These are phyloP conservation scores for Coreoperca whiteheadi DNA, from an alignment of 2,113 vertebrate species.

Conservation along the genomic window DNA sequence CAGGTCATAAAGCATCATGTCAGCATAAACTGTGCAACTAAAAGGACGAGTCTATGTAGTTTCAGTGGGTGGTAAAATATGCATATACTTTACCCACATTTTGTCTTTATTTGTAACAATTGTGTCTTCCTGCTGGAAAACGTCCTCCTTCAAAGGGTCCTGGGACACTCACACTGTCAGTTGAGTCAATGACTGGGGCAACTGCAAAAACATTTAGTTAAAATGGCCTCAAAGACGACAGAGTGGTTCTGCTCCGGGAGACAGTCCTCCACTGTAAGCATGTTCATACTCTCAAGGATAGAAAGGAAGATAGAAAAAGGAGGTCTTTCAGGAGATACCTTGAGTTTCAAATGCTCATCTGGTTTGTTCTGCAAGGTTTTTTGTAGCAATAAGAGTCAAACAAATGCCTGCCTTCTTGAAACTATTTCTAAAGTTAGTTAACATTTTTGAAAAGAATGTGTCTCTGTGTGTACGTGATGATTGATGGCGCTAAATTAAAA, in stretches of 20 bases:
- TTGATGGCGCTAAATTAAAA: constrained; percentile 17
- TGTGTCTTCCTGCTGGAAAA: constrained; percentile 13
- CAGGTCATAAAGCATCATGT: constrained; percentile 10
- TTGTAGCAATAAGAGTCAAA: background rate
- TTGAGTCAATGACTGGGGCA: constrained; percentile 55
- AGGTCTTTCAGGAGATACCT: constrained; percentile 5
- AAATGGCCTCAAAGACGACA: constrained; percentile 43
- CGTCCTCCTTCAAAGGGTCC: constrained; percentile 32
- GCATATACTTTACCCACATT: background rate
- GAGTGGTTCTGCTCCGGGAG: constrained; percentile 30
- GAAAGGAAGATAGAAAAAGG: background rate
- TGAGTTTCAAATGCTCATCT: constrained; percentile 23
- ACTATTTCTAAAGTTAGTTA: constrained; percentile 25
- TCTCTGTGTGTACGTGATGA: background rate
- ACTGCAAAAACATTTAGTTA: constrained; percentile 66
- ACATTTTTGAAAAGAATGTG: constrained; percentile 13
- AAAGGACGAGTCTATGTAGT: background rate
- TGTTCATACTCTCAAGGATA: background rate
- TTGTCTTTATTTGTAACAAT: constrained; percentile 18
- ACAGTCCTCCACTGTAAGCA: background rate
- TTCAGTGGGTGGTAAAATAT: constrained; percentile 28
- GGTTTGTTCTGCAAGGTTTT: constrained; percentile 2
- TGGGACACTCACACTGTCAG: constrained; percentile 42
- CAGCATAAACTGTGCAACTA: background rate
- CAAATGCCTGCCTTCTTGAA: constrained; percentile 19